Percentiles rank a stretch among this genome's conserved stretches.
Evolutionary conservation across 2,113 vertebrate species (phyloP).

Genomic region (Cephalopterus ornatus): DNA sequence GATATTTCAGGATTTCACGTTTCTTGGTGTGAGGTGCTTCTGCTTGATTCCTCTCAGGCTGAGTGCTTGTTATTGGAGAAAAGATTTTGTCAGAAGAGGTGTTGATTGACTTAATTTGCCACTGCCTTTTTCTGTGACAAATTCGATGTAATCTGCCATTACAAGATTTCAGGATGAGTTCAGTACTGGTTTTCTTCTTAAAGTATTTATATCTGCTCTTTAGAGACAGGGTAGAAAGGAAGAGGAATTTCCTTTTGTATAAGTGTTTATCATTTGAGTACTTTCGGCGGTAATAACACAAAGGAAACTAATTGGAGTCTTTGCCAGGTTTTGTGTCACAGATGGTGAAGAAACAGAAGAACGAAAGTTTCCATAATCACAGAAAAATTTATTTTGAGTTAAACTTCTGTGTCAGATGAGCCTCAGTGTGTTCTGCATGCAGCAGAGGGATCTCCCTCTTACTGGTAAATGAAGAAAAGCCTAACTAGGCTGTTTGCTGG

Average conservation of each 20-base stretch:
- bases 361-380: conserved; percentile 59
- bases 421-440: not conserved
- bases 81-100: not conserved
- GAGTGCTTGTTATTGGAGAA: not conserved
- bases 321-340: conserved; percentile 50
- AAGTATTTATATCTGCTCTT: not conserved
- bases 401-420: conserved; percentile 28
- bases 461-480: not conserved
- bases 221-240: not conserved
- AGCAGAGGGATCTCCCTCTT: not conserved
- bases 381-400: conserved; percentile 16
- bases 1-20: not conserved
- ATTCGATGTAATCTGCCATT: not conserved
- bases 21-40: not conserved
- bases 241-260: conserved; percentile 36
- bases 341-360: conserved; percentile 58
- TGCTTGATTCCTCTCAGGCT: not conserved
- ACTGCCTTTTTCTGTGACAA: not conserved
- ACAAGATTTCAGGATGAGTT: not conserved
- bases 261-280: conserved; percentile 20
- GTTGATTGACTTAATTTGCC: not conserved
- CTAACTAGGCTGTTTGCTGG: not conserved
- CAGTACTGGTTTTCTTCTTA: not conserved
- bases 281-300: conserved; percentile 51
- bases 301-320: conserved; percentile 30